Evolutionary conservation across 1,140 invertebrate genomes (phyloP).

Genomic region (Drosophila setifemur): DNA sequence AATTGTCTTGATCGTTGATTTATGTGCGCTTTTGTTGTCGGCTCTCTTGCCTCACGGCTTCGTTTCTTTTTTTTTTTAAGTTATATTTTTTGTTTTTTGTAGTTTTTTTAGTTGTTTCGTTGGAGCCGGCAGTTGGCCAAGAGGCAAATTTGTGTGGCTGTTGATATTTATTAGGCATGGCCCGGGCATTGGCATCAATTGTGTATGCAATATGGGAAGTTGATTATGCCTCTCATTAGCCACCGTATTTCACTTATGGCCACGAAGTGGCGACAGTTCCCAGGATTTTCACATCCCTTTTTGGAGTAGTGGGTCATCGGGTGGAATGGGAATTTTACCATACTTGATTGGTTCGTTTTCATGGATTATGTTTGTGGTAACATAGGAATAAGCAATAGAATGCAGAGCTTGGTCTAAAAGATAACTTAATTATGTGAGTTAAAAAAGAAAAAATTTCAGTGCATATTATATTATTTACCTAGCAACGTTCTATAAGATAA

Average conservation of each 20-base stretch:
- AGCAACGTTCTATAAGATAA: no score
- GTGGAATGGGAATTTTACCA: no score
- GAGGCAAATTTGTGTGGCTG: constrained; percentile 64
- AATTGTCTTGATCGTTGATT: constrained; percentile 79
- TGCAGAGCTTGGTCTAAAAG: no score
- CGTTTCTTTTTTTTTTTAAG: background rate
- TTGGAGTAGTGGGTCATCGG: no score
- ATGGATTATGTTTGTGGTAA: no score
- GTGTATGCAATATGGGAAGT: constrained; percentile 56
- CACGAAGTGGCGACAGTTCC: constrained; percentile 26
- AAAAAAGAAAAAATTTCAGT: no score
- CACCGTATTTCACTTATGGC: constrained; percentile 32
- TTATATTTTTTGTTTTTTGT: background rate
- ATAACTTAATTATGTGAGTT: no score
- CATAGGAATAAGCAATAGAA: no score
- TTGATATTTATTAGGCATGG: constrained; percentile 58
- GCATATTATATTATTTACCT: no score
- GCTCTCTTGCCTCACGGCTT: constrained; percentile 22
- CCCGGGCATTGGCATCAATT: constrained; percentile 29
- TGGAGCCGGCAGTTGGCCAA: constrained; percentile 27
- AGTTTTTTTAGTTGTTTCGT: background rate
- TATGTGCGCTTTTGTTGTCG: constrained; percentile 75
- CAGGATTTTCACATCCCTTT: background rate
- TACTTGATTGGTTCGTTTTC: no score
- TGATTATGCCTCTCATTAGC: constrained; percentile 58